Evolutionary conservation across 2,797 vertebrate species (phyloP).

Genomic region (Masticophis lateralis): DNA sequence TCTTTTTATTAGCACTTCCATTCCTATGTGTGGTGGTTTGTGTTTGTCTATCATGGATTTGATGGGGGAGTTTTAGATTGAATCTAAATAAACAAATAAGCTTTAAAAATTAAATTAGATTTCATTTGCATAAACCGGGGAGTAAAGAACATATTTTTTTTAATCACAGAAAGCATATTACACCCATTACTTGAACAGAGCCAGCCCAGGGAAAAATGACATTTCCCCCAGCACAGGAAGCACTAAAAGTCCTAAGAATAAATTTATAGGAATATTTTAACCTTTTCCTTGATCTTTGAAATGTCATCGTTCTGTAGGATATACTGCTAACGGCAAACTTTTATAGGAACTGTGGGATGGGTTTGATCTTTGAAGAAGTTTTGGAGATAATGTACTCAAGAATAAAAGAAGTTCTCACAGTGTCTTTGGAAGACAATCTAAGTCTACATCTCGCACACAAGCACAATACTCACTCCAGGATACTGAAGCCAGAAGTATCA

Average conservation of each 20-base stretch:
- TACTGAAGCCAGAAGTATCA: not conserved
- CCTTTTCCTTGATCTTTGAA: constrained; percentile 88
- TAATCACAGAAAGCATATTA: constrained; percentile 40
- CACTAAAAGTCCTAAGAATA: constrained; percentile 77
- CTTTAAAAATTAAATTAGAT: constrained; percentile 59
- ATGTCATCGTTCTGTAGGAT: constrained; percentile 86
- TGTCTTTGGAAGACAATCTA: constrained; percentile 42
- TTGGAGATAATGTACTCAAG: constrained; percentile 65
- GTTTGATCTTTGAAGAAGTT: constrained; percentile 76
- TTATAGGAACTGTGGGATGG: constrained; percentile 74
- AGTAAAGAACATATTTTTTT: constrained; percentile 40
- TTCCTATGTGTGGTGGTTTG: constrained; percentile 52
- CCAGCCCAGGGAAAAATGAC: constrained; percentile 66
- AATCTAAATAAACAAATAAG: constrained; percentile 64
- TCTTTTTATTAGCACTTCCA: constrained; percentile 64
- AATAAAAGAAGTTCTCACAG: constrained; percentile 47
- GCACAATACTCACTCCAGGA: not conserved
- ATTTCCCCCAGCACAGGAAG: constrained; percentile 71
- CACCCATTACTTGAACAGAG: constrained; percentile 49
- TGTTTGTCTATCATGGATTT: constrained; percentile 56
- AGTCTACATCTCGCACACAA: constrained; percentile 4
- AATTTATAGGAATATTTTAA: constrained; percentile 87
- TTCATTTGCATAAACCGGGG: constrained; percentile 46
- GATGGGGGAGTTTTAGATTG: constrained; percentile 64
- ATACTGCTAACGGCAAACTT: constrained; percentile 82